Conservation (phyloP, 1,140 invertebrate species). For the Magallana angulata region DNA sequence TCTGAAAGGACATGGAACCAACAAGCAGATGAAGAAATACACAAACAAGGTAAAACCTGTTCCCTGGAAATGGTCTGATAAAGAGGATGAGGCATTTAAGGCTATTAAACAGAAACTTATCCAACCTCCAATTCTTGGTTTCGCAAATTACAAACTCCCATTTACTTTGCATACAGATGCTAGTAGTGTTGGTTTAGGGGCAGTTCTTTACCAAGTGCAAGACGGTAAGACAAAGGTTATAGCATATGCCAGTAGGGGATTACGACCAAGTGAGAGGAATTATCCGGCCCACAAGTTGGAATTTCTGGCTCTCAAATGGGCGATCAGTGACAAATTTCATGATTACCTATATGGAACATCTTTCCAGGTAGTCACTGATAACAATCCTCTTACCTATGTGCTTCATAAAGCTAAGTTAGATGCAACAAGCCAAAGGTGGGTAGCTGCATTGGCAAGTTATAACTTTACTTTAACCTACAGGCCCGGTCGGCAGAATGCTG, state of each 20-base stretch:
- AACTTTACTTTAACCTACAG: constrained; percentile 44
- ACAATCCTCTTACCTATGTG: constrained; percentile 51
- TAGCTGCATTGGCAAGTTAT: constrained; percentile 46
- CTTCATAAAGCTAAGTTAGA: constrained; percentile 35
- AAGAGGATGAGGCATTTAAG: constrained; percentile 50
- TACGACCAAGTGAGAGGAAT: constrained; percentile 50
- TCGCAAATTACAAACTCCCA: constrained; percentile 64
- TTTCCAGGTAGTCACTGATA: constrained; percentile 46
- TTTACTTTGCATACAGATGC: too few relatives aligned
- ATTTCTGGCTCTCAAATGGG: constrained; percentile 50
- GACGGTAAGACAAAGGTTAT: constrained; percentile 65
- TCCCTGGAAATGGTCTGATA: constrained; percentile 21
- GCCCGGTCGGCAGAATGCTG: constrained; percentile 11
- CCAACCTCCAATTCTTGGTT: constrained; percentile 72
- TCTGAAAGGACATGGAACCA: constrained; percentile 41
- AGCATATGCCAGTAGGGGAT: constrained; percentile 58
- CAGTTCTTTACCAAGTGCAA: constrained; percentile 66
- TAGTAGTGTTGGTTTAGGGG: too few relatives aligned
- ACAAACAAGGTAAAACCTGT: background rate
- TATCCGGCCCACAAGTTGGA: constrained; percentile 46
- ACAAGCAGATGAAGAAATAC: constrained; percentile 33
- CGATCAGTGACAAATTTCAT: constrained; percentile 44
- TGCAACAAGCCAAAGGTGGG: constrained; percentile 47
- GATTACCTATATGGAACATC: constrained; percentile 41
- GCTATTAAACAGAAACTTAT: constrained; percentile 61